Evolutionary conservation across 1,140 invertebrate species (phyloP), one percentile per base, ranked within the genome.

Genomic region (Aphelenchoides besseyi): DNA sequence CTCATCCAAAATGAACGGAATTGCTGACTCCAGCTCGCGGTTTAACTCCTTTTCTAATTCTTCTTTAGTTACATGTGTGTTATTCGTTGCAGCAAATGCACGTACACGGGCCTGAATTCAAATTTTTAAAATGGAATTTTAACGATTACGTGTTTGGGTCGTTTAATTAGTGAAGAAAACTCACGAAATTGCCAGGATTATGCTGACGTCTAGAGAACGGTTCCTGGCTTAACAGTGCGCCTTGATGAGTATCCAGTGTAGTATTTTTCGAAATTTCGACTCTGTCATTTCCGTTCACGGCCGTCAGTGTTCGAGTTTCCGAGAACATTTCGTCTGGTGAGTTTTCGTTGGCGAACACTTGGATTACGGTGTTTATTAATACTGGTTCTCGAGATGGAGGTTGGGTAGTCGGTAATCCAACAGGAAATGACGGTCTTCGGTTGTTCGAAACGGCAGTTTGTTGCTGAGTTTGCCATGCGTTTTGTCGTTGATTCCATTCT

Each of bases 61-160:
- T 37, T 75, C 63, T 54, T 72, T 52, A 5, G 71, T 64, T 33
- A 78, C 52, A 54, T 80, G 37, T n/a, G 59, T 68, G 23, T 74
- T 53, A 41, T 78, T 78, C 16, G 76, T 72, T 2, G 78, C 78
- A 33, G 75, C 77, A 54, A 76, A 80, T 18, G 75, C 75, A 32
- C 63, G 66, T 9, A 76, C 73, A 32, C 66, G 53, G 29, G 63
- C 73, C 70, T 77, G 28, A 61, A 78, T 53, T 23, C 5, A 74
- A 68, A n/a, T 3, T 3, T 70, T 29, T 29, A 16, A 67, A 62
- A 67, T n/a, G 41, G 26, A 53, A 33, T 66, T 23, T 23, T 23
- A 59, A 5, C 37, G 37, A 41, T 41, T 41, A n/a, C n/a, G n/a
- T n/a, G 16, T 16, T 16, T 61, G 41, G 16, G 57, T 53, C 12